Base-by-base conservation (phyloP, 2,888 invertebrate genomes). In the Lycaena phlaeas region DNA sequence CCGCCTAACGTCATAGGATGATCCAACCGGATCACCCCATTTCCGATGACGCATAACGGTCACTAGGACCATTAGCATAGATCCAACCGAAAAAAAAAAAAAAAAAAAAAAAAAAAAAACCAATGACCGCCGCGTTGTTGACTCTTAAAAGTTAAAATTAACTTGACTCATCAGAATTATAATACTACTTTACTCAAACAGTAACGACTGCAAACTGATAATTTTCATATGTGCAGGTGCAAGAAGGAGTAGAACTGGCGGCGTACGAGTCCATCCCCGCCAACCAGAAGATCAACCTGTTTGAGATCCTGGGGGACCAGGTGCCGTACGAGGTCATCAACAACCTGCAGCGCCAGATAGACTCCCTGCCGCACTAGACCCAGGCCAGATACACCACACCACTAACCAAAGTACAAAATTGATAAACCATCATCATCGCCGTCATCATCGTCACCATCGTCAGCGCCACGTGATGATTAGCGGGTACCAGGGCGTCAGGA, bases 251-350 rank as follows among this genome's bases (percentile, higher is more conserved):
- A 51, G 93, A 94, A 75, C 75, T 94, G 59, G 93, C 92, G 2
- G 94, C 94, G 3, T 93, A 93, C 72, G 94, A 94, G 74, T 91
- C 92, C 51, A 94, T 95, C 59, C 94, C 94, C 59, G 93, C 91
- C 47, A 90, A 93, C 78, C 93, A 94, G 74, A 88, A 89, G 61
- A 92, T 95, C 72, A 91, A 94, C 73, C 86, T 94, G n/a, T 90
- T 88, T 67, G 92, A 93, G 69, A 92, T 94, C 58, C 86, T 95
- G 42, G 94, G 94, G 5, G 93, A 92, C 65, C 92, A 93, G 69
- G 91, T 95, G 46, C 95, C 95, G 5, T 89, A 90, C 31, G 95
- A 95, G 79, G 95, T 95, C 27, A 92, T 95, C 68, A 93, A 91
- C 86, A 95, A 95, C 77, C 87, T 95, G 46, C 94, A 95, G 68